phyloP scores from a whole-genome alignment of 23 tunicate genomes.

The Ciona savignyi region DNA sequence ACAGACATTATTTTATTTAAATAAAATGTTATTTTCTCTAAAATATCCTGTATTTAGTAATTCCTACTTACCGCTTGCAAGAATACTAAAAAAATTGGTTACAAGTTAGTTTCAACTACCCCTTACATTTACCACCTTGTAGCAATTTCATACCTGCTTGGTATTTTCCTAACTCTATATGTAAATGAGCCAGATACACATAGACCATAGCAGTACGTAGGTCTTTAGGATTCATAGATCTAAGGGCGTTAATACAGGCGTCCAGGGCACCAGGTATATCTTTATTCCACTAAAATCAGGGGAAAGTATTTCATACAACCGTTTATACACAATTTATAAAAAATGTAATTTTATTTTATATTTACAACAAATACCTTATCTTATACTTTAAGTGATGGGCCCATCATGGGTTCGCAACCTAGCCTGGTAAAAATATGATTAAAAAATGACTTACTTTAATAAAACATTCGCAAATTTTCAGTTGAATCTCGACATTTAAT shows the following conservation, averaged over 20 bases:
- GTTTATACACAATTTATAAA: neutral
- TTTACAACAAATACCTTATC: too few species aligned
- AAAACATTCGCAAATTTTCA: conserved; percentile 89
- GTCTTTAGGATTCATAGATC: conserved; percentile 26
- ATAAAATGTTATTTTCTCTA: too few species aligned
- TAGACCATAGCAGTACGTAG: conserved; percentile 19
- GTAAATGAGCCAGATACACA: conserved; percentile 44
- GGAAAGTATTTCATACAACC: too few species aligned
- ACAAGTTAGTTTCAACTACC: too few species aligned
- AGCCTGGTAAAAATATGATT: too few species aligned
- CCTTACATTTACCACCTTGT: too few species aligned
- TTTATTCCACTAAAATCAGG: conserved; percentile 34
- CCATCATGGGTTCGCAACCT: too few species aligned
- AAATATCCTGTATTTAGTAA: too few species aligned
- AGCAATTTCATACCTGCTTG: conserved; percentile 43
- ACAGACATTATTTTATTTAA: too few species aligned
- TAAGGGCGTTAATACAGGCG: conserved; percentile 29
- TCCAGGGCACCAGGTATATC: conserved; percentile 39
- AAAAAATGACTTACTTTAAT: conserved; percentile 58
- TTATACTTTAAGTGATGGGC: too few species aligned
- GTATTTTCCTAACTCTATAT: conserved; percentile 44
- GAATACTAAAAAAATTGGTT: too few species aligned
- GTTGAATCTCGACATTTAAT: conserved; percentile 45
- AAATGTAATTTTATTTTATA: neutral
- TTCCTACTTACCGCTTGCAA: too few species aligned